A percentile compares a stretch with the other conserved stretches of the same genome.
These are phyloP conservation scores for Cataglyphis rosenhaueri DNA, from an alignment of 2,888 invertebrate genomes.

Conservation along the genomic window DNA sequence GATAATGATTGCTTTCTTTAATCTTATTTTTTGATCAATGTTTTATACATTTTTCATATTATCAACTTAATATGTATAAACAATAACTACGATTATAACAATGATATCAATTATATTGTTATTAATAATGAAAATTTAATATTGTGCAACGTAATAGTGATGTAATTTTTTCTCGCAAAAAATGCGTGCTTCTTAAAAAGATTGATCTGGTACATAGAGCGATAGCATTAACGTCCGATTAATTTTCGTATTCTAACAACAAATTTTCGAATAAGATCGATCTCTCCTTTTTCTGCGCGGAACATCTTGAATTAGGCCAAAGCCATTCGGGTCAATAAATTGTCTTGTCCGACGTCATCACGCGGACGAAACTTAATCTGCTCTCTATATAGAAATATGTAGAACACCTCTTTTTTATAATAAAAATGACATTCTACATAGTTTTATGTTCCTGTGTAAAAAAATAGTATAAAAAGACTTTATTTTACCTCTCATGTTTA, in stretches of 20 bases:
- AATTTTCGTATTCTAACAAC: slow-evolving; percentile 23
- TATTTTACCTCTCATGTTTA: background rate
- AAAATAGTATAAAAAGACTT: slow-evolving; percentile 3
- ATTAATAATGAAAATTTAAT: background rate
- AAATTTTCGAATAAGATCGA: slow-evolving; percentile 57
- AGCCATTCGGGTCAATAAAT: slow-evolving; percentile 64
- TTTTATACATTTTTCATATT: background rate
- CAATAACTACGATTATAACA: background rate
- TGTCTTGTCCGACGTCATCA: slow-evolving; percentile 55
- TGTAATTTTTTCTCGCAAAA: background rate
- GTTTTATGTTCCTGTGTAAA: background rate
- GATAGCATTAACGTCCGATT: slow-evolving; percentile 42
- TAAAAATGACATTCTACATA: background rate
- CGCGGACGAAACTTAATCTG: slow-evolving; percentile 55
- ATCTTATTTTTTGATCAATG: background rate
- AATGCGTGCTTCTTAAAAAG: background rate
- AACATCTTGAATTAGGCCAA: slow-evolving; percentile 64
- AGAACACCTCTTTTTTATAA: background rate
- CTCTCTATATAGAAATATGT: slow-evolving; percentile 4
- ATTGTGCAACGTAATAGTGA: background rate
- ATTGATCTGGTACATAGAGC: slow-evolving; percentile 21
- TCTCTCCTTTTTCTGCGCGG: slow-evolving; percentile 56
- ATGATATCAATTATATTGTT: background rate
- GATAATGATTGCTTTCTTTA: background rate
- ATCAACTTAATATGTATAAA: background rate